Evolutionary conservation across 2,797 vertebrate species (phyloP).

Genomic region (Malurus splendens): DNA sequence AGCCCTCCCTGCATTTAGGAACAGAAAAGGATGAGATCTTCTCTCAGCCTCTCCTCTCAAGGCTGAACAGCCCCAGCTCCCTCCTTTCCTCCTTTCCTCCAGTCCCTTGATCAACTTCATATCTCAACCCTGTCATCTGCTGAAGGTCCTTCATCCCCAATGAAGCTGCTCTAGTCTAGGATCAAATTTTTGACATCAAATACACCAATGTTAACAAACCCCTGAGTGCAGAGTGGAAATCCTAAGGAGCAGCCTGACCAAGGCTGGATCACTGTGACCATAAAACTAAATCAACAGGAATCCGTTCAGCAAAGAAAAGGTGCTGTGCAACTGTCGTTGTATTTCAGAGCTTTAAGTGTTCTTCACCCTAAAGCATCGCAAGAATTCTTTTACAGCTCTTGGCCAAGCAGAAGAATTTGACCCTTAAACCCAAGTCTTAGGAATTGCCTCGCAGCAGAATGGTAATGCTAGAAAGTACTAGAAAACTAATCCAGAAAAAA

Average conservation of each 20-base stretch:
- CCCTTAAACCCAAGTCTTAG: neutral
- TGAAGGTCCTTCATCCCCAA: neutral
- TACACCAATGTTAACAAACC: neutral
- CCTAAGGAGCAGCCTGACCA: rapidly evolving
- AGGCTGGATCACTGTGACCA: neutral
- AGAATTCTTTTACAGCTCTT: neutral
- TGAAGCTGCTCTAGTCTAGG: neutral
- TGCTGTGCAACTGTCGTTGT: rapidly evolving
- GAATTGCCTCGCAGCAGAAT: neutral
- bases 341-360: neutral
- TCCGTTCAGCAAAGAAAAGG: neutral
- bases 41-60: neutral
- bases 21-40: too few relatives aligned
- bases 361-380: neutral
- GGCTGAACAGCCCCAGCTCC: neutral
- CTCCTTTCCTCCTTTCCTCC: neutral
- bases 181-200: neutral
- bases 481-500: neutral
- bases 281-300: neutral
- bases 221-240: rapidly evolving
- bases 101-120: neutral
- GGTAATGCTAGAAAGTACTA: neutral
- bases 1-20: too few relatives aligned
- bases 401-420: neutral
- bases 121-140: neutral